Evolutionary conservation across 2,797 vertebrate species (phyloP).

Genomic region (Characodon lateralis): DNA sequence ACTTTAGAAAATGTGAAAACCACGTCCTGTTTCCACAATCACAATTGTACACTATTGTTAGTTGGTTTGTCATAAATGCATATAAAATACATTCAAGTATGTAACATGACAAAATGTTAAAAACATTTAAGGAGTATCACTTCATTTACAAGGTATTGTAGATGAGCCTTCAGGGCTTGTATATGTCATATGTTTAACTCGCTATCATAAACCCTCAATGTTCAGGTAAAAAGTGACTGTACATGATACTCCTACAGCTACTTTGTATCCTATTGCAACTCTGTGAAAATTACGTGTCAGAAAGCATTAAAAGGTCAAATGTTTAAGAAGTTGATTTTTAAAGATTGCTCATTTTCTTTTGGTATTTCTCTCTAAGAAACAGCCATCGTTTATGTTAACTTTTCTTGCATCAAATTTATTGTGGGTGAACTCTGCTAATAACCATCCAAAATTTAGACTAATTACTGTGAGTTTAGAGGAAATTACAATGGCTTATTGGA

Average conservation of each 20-base stretch:
- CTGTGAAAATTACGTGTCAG: slow-evolving; percentile 21
- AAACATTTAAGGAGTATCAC: neutral
- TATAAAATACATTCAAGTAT: neutral
- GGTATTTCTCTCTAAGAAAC: neutral
- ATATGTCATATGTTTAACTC: slow-evolving; percentile 11
- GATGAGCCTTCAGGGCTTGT: slow-evolving; percentile 3
- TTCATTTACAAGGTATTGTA: neutral
- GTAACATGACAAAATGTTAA: neutral
- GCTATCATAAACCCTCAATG: slow-evolving; percentile 15
- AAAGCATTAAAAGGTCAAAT: slow-evolving; percentile 5
- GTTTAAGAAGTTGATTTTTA: neutral
- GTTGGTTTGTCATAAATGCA: neutral
- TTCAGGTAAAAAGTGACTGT: slow-evolving; percentile 28
- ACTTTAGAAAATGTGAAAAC: too few relatives aligned
- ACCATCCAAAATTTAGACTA: neutral
- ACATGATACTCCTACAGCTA: slow-evolving; percentile 4
- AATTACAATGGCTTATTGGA: neutral
- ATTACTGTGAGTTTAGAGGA: neutral
- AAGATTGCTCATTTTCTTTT: neutral
- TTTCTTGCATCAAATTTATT: neutral
- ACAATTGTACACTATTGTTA: neutral
- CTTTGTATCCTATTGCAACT: slow-evolving; percentile 20
- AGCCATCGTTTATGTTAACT: too few relatives aligned
- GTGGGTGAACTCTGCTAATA: neutral
- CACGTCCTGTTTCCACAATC: neutral